These are phyloP conservation scores for Vanessa cardui DNA, from an alignment of 2,888 invertebrate genomes.

Conservation along the genomic window DNA sequence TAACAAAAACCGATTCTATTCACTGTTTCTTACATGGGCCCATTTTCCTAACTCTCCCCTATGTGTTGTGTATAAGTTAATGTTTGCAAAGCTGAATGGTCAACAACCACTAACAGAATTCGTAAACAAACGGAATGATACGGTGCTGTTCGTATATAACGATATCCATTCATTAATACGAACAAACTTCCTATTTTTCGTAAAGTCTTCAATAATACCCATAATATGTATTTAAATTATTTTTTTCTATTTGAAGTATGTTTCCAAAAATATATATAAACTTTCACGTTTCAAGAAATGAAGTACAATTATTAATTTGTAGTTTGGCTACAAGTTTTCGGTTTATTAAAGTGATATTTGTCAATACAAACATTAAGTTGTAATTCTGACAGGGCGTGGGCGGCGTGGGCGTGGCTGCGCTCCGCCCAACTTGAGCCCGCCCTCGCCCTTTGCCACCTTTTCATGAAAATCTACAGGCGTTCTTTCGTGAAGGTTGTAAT, in stretches of 20 bases:
- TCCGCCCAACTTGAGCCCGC: slow-evolving; percentile 76
- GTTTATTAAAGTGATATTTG: slow-evolving; percentile 40
- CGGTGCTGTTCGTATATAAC: not conserved
- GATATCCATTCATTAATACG: not conserved
- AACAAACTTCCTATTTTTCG: too few species aligned
- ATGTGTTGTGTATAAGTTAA: slow-evolving; percentile 13
- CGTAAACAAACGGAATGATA: slow-evolving; percentile 24
- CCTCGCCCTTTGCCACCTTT: slow-evolving; percentile 79
- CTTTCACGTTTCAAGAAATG: not conserved
- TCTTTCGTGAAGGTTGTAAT: slow-evolving; percentile 53
- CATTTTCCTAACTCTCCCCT: not conserved
- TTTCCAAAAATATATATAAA: not conserved
- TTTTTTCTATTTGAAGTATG: not conserved
- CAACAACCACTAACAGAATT: slow-evolving; percentile 23
- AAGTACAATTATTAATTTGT: not conserved
- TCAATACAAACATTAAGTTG: slow-evolving; percentile 63
- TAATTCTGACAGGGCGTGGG: slow-evolving; percentile 74
- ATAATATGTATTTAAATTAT: not conserved
- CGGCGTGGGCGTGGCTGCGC: slow-evolving; percentile 73
- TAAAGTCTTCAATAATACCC: not conserved
- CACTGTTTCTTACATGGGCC: not conserved
- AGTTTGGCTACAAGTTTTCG: slow-evolving; percentile 24
- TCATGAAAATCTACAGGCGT: slow-evolving; percentile 65
- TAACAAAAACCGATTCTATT: not conserved
- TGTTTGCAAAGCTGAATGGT: slow-evolving; percentile 14